Conservation (phyloP, 2,113 vertebrate genomes). For the Synodontis membranacea region DNA sequence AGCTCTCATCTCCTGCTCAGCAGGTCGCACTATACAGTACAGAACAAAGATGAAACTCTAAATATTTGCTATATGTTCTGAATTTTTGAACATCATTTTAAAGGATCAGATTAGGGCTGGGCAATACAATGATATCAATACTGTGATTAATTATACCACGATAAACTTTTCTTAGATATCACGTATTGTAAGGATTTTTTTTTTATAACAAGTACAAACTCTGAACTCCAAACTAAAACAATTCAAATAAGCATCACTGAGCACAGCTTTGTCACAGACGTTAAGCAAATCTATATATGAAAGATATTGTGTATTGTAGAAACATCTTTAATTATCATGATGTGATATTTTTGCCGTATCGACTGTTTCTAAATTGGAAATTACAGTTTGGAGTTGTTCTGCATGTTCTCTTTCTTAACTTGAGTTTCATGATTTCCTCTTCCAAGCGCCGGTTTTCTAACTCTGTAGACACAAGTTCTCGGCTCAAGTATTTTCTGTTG, state of each 20-base stretch:
- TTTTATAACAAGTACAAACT: background rate
- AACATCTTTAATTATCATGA: background rate
- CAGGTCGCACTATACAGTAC: constrained; percentile 28
- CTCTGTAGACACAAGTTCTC: constrained; percentile 57
- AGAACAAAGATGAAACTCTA: background rate
- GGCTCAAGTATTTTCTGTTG: constrained; percentile 39
- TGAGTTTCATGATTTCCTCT: constrained; percentile 55
- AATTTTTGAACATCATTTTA: background rate
- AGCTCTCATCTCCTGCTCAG: constrained; percentile 53
- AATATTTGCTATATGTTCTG: background rate
- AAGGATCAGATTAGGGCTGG: background rate
- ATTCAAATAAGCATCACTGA: background rate
- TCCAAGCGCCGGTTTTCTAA: constrained; percentile 59
- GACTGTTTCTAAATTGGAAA: background rate
- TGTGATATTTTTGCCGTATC: background rate
- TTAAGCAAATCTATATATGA: background rate
- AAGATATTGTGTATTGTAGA: background rate
- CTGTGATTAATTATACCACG: background rate
- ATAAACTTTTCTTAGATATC: background rate
- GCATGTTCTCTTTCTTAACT: constrained; percentile 47
- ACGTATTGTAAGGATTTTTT: background rate
- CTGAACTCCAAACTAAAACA: background rate
- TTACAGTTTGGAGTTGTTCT: constrained; percentile 13
- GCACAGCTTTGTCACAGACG: background rate
- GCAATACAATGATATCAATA: background rate